Evolutionary conservation across 2,797 vertebrate species (phyloP).

Genomic region (Corythornis leucogaster): DNA sequence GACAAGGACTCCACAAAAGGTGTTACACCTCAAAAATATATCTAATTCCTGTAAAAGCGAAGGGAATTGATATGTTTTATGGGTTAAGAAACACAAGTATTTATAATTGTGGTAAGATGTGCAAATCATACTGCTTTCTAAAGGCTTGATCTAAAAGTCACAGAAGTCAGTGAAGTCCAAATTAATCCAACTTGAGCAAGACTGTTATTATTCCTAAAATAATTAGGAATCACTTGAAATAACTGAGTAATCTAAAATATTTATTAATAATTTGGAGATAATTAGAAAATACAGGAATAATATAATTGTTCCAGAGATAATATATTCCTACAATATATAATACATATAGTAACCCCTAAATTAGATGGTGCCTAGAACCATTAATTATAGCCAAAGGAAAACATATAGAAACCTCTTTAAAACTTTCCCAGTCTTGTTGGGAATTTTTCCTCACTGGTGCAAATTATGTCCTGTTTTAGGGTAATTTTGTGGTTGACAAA

Average conservation of each 20-base stretch:
- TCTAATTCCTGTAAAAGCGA: background rate
- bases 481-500: conserved; percentile 17
- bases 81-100: background rate
- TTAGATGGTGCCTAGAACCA: background rate
- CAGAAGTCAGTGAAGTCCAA: background rate
- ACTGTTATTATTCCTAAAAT: background rate
- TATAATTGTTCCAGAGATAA: background rate
- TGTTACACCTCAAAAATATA: background rate
- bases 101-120: background rate
- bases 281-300: background rate
- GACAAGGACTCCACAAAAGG: background rate
- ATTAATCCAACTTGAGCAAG: background rate
- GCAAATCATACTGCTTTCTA: background rate
- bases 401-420: background rate
- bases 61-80: background rate
- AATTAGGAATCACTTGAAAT: background rate
- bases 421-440: background rate
- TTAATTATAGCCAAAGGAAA: background rate
- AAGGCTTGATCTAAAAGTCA: background rate
- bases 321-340: background rate
- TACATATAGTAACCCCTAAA: background rate
- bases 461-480: background rate
- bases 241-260: background rate
- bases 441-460: background rate
- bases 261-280: background rate